Evolutionary conservation across 2,888 invertebrate genomes (phyloP).

Genomic region (Gibbula magus): DNA sequence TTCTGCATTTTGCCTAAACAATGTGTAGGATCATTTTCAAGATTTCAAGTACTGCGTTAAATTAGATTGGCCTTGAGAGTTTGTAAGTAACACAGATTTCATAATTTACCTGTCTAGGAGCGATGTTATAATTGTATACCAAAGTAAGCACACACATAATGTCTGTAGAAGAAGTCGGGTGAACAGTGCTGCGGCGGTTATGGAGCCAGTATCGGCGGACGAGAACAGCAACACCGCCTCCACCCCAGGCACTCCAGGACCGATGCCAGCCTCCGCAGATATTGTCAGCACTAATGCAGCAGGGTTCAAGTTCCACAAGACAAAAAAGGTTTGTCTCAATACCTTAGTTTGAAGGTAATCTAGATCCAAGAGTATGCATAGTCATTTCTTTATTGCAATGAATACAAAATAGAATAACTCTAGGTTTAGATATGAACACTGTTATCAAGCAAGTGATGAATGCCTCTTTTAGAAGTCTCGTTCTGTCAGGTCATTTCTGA

Average conservation of each 20-base stretch:
- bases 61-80: no score
- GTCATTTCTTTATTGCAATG: no score
- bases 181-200: conserved; percentile 46
- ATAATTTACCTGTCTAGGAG: background rate
- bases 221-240: conserved; percentile 76
- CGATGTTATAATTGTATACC: background rate
- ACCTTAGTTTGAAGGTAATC: no score
- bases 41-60: background rate
- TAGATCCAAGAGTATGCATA: no score
- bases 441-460: no score
- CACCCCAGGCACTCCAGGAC: conserved; percentile 43
- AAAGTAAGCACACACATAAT: no score
- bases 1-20: no score
- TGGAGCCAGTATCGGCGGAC: conserved; percentile 80
- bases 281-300: conserved; percentile 78
- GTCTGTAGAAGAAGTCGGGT: conserved; percentile 55
- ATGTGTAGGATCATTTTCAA: background rate
- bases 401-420: no score
- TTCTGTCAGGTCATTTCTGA: no score
- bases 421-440: no score
- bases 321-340: conserved; percentile 82
- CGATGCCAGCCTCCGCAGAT: conserved; percentile 40
- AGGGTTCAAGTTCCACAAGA: conserved; percentile 91
- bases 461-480: no score
- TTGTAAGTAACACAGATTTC: background rate